Percentiles rank a stretch among this genome's conserved stretches.
Evolutionary conservation across 64 coral and sea anemone species (phyloP).

Genomic region (Montipora efflorescens): DNA sequence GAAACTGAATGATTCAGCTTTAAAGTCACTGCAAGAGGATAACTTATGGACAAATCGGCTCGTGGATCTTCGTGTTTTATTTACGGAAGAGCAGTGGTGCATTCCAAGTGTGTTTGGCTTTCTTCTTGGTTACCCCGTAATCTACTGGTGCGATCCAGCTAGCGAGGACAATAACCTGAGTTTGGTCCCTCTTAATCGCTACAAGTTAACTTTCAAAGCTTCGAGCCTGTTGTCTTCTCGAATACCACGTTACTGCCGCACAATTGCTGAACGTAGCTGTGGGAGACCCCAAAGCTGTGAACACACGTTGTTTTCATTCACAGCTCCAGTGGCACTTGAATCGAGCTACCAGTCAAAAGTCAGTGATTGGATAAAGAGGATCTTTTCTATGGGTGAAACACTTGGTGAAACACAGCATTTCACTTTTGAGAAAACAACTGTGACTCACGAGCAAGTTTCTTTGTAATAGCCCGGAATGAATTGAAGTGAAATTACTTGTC

Average conservation of each 20-base stretch:
- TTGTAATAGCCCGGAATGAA: not conserved
- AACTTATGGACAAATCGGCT: not conserved
- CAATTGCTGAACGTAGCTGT: not conserved
- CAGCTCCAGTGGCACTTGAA: conserved; percentile 29
- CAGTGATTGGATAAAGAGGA: conserved; percentile 3
- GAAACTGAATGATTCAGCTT: not conserved
- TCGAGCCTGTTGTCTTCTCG: not conserved
- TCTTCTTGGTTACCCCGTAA: conserved; percentile 61
- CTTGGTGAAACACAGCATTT: not conserved
- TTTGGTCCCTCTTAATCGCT: conserved; percentile 10
- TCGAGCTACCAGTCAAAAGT: conserved; percentile 1
- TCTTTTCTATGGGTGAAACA: not conserved
- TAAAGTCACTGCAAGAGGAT: not conserved
- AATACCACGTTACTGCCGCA: not conserved
- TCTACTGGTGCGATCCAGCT: conserved; percentile 56
- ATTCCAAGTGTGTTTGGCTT: conserved; percentile 57
- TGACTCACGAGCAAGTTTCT: not conserved
- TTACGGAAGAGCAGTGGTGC: not conserved
- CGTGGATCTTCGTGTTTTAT: not conserved
- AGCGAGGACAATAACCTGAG: not conserved
- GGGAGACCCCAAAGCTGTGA: not conserved
- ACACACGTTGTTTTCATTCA: conserved; percentile 30
- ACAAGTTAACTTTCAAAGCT: conserved; percentile 10
- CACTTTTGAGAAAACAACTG: not conserved
- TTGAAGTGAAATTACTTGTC: too few species aligned